Evolutionary conservation across 92 coral and sea anemone genomes (phyloP).

Genomic region (Porites cylindrica): DNA sequence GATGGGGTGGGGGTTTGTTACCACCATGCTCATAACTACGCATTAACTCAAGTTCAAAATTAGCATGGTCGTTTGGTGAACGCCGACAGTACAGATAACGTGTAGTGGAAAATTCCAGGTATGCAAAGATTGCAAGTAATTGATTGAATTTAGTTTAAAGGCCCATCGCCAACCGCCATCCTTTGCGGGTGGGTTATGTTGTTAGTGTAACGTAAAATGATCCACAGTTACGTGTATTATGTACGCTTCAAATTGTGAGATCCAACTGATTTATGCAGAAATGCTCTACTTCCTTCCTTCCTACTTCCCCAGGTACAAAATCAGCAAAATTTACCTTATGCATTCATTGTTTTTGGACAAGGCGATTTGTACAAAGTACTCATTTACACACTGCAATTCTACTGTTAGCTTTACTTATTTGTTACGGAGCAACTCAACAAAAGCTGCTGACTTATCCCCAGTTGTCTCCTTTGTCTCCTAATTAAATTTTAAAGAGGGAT

Average conservation of each 20-base stretch:
- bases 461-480: too few species aligned
- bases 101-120: slow-evolving; percentile 14
- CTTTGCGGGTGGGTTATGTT: slow-evolving; percentile 53
- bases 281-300: slow-evolving; percentile 19
- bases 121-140: slow-evolving; percentile 42
- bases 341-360: too few species aligned
- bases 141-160: slow-evolving; percentile 60
- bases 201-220: slow-evolving; percentile 48
- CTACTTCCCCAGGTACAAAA: too few species aligned
- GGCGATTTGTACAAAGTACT: background rate
- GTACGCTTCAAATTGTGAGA: slow-evolving; percentile 44
- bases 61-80: slow-evolving; percentile 59
- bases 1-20: slow-evolving; percentile 44
- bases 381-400: background rate
- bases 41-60: slow-evolving; percentile 62
- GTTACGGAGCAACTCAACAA: too few species aligned
- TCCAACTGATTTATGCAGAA: slow-evolving; percentile 45
- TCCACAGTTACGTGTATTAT: slow-evolving; percentile 62
- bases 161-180: slow-evolving; percentile 66
- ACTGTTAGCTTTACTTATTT: too few species aligned
- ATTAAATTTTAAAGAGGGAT: too few species aligned
- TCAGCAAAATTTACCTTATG: too few species aligned
- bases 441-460: too few species aligned
- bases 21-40: slow-evolving; percentile 58
- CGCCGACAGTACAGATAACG: background rate